Evolutionary conservation across 1,140 invertebrate genomes (phyloP).

Genomic region (Phymorhynchus buccinoides): DNA sequence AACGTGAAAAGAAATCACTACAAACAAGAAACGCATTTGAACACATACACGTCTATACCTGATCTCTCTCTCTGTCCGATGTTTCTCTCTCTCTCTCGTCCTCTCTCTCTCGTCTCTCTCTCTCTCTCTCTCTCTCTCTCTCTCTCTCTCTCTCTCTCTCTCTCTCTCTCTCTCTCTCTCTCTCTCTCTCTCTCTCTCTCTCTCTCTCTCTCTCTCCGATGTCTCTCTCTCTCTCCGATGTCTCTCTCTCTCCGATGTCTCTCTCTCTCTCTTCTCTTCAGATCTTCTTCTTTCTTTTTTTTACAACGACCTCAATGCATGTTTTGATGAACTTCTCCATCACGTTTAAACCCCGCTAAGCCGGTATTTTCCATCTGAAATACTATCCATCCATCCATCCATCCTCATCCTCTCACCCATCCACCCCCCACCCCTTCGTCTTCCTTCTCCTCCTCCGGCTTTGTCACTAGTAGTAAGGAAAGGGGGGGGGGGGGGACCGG

Average conservation of each 20-base stretch:
- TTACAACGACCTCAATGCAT: background rate
- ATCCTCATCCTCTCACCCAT: too few relatives aligned
- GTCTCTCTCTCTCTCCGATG: background rate
- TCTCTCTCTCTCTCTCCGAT: background rate
- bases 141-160: background rate
- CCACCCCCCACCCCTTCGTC: too few relatives aligned
- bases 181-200: background rate
- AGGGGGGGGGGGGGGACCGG: background rate
- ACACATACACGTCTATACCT: too few relatives aligned
- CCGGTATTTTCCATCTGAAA: slow-evolving; percentile 28
- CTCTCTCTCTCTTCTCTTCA: background rate
- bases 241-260: background rate
- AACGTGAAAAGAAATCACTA: too few relatives aligned
- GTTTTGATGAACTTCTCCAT: slow-evolving; percentile 26
- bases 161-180: background rate
- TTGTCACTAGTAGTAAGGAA: too few relatives aligned
- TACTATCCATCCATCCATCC: slow-evolving; percentile 32
- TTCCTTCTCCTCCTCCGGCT: background rate
- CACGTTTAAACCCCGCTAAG: background rate
- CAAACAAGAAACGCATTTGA: too few relatives aligned
- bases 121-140: background rate
- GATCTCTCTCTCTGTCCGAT: too few relatives aligned
- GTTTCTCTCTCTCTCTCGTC: too few relatives aligned
- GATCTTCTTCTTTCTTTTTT: background rate
- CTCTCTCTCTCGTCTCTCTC: background rate